Conservation (phyloP, 2,113 vertebrate genomes). For the Drymodes brunneopygia region DNA sequence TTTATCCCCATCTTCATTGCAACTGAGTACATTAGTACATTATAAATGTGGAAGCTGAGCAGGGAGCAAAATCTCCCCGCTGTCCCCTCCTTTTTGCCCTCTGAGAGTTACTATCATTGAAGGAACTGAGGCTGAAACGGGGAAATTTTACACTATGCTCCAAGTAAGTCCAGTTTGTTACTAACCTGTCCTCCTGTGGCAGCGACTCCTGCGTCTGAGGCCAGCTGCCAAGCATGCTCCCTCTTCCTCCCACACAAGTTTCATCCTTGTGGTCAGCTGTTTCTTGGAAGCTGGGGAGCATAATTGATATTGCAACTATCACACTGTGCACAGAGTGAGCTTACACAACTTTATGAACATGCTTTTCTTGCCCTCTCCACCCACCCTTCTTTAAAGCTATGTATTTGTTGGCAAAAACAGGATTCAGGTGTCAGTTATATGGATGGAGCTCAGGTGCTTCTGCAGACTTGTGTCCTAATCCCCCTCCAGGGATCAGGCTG, state of each 20-base stretch:
- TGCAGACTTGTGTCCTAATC: neutral
- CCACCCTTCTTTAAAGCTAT: neutral
- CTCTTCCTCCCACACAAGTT: conserved; percentile 39
- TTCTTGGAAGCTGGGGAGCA: conserved; percentile 45
- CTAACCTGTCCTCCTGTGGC: conserved; percentile 42
- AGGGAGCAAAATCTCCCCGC: neutral
- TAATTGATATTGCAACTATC: conserved; percentile 43
- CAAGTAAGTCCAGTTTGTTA: neutral
- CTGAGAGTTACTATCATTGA: neutral
- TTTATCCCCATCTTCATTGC: neutral
- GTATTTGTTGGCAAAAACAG: conserved; percentile 20
- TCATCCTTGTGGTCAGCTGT: conserved; percentile 46
- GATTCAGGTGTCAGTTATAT: neutral
- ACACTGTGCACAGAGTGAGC: neutral
- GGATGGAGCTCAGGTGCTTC: conserved; percentile 15
- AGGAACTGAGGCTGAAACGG: neutral
- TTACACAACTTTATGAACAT: conserved; percentile 38
- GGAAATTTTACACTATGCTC: neutral
- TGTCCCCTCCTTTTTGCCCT: neutral
- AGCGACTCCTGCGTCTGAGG: neutral
- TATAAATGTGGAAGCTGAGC: neutral
- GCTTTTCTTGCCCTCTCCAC: conserved; percentile 50
- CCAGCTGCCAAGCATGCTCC: conserved; percentile 24
- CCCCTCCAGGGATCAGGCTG: neutral
- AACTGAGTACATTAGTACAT: neutral